Base-by-base conservation (phyloP, 1,140 invertebrate species). In the Drosophila pseudoananassae region DNA sequence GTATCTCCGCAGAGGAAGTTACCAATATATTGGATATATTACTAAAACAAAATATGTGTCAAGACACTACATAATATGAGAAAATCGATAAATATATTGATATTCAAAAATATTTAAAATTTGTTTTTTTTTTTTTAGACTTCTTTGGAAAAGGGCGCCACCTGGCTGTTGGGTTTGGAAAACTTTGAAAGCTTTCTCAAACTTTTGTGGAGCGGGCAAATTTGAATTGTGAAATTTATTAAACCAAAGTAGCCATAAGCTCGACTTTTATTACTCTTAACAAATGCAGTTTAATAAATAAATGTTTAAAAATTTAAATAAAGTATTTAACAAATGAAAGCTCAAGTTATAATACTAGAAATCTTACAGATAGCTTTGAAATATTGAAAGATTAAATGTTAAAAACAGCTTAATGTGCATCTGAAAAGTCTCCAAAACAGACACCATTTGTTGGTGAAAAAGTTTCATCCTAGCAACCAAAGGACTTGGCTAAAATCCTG, bases 51-150 rank as follows among this genome's bases (percentile, higher is more conserved):
- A 49, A 49, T 71, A 56, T 85, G 66, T 73, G 69, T 73, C 71
- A 64, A 66, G 57, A 81, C 66, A 82, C 60, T 63, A 65, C 57
- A 78, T 78, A 87, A 78, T 81, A 88, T 76, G 40, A 61, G 45
- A 29, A 82, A 74, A 60, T 65, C 77, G 71, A 76, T 79, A 88
- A 88, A 88, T 88, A 88, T 74, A 88, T 88, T 89, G 79, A 72
- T 83, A 88, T 88, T 88, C 76, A 83, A 82, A 60, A 49, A 45
- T 63, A 59, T 7, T 36, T 15, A 15, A 7, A 17, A 72, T 55
- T 75, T 49, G 72, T 68, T 74, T 73, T 4, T 29, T 25, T 73
- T 51, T 14, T 17, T 20, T 2, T 9, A 31, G 31, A 31, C 8
- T 31, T 0, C 9, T 10, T 31, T 29, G 5, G 7, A 29, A n/a